Evolutionary conservation across 1,140 invertebrate species (phyloP).

Genomic region (Drosophila setifemur): DNA sequence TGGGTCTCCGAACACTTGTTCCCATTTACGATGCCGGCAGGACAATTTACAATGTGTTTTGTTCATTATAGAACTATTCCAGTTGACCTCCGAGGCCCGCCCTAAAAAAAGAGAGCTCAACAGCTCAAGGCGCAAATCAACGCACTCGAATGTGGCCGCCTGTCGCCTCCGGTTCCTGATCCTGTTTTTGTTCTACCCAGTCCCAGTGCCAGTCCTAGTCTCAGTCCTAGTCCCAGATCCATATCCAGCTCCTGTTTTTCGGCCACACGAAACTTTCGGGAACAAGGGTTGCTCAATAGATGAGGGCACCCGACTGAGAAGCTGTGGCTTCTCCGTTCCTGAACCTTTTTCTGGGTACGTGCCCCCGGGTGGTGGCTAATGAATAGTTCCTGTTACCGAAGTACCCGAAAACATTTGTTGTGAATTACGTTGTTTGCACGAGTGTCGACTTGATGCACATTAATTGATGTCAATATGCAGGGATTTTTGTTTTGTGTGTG

Average conservation of each 20-base stretch:
- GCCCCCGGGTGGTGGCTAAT: slow-evolving; percentile 63
- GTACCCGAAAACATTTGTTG: slow-evolving; percentile 75
- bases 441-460: slow-evolving; percentile 79
- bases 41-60: slow-evolving; percentile 81
- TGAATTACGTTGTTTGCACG: slow-evolving; percentile 79
- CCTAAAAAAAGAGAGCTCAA: no score
- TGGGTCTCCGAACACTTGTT: slow-evolving; percentile 50
- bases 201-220: neutral
- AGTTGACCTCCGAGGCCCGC: slow-evolving; percentile 60
- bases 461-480: slow-evolving; percentile 82
- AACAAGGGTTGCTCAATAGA: slow-evolving; percentile 58
- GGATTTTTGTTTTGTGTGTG: slow-evolving; percentile 50
- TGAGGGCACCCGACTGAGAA: slow-evolving; percentile 47
- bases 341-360: slow-evolving; percentile 64
- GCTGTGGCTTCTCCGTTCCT: slow-evolving; percentile 56
- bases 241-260: slow-evolving; percentile 18
- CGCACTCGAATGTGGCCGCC: slow-evolving; percentile 53
- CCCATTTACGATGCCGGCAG: slow-evolving; percentile 68
- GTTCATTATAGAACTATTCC: slow-evolving; percentile 79
- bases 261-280: slow-evolving; percentile 38
- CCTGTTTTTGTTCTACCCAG: neutral
- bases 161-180: slow-evolving; percentile 51
- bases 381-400: slow-evolving; percentile 65
- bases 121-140: slow-evolving; percentile 62
- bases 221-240: neutral